Conservation (phyloP, 2,797 vertebrate genomes). For the Rhyacichthys aspro region DNA sequence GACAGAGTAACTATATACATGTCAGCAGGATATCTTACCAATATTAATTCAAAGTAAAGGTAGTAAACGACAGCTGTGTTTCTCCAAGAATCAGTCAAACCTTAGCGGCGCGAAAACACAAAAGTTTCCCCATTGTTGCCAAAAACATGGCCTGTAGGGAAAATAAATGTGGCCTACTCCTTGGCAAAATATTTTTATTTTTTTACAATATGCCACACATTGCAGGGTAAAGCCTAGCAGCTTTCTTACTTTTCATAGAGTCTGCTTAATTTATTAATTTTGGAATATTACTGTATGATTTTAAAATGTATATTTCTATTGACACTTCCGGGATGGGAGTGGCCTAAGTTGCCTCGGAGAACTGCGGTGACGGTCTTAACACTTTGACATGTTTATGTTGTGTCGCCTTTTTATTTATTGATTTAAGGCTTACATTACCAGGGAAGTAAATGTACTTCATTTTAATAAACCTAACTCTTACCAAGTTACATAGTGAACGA, state of each 20-base stretch:
- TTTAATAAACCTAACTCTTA: no score
- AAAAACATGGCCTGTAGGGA: no score
- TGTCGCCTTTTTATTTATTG: no score
- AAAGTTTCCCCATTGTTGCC: no score
- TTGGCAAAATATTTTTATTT: neutral
- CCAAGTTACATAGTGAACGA: no score
- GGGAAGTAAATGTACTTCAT: no score
- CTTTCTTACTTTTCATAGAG: no score
- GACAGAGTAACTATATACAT: neutral
- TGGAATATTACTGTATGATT: neutral
- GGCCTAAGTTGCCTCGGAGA: neutral
- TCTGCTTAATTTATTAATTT: neutral
- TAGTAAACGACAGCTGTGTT: neutral
- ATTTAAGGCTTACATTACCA: no score
- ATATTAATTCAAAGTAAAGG: neutral
- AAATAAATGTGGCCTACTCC: no score
- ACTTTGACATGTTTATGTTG: no score
- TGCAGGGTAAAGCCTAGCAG: no score
- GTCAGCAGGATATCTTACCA: neutral
- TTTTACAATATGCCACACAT: neutral
- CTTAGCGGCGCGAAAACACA: slow-evolving; percentile 1
- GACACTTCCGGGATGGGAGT: neutral
- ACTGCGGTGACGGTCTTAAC: neutral
- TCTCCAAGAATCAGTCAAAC: neutral
- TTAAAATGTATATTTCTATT: neutral